Evolutionary conservation across 1,140 invertebrate species (phyloP).

Genomic region (Catajapyx aquilonaris): DNA sequence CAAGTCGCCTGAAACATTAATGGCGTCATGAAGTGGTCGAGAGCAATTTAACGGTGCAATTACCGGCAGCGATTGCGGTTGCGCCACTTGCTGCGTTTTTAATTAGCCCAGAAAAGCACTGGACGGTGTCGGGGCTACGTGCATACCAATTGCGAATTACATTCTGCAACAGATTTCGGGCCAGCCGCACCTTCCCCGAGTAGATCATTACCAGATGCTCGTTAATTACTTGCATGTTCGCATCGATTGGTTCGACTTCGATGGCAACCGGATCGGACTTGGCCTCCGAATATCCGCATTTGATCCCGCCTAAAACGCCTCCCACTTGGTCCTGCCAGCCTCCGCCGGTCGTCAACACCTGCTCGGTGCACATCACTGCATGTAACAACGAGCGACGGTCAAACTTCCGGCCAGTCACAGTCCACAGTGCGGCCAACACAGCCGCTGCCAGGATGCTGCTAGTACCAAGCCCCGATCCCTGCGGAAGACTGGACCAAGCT

Average conservation of each 20-base stretch:
- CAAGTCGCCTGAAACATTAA: no score
- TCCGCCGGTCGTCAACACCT: conserved; percentile 30
- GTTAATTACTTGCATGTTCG: conserved; percentile 19
- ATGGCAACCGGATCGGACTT: conserved; percentile 18
- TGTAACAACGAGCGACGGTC: conserved; percentile 11
- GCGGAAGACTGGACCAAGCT: conserved; percentile 27
- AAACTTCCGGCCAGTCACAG: conserved; percentile 19
- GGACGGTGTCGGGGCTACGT: conserved; percentile 20
- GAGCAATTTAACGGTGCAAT: no score
- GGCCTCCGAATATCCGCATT: conserved; percentile 19
- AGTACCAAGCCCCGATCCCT: conserved; percentile 30
- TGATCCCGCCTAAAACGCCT: conserved; percentile 24
- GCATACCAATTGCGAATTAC: conserved; percentile 28
- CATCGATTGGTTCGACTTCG: conserved; percentile 15
- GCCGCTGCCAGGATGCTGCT: conserved; percentile 28
- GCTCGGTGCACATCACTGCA: conserved; percentile 22
- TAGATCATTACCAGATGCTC: conserved; percentile 25
- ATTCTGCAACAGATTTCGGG: conserved; percentile 28
- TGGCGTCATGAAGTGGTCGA: no score
- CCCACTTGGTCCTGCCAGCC: conserved; percentile 35
- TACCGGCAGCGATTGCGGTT: no score
- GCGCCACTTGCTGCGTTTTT: no score
- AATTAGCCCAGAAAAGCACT: conserved; percentile 20
- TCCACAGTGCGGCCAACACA: conserved; percentile 23
- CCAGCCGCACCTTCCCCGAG: conserved; percentile 30